These are phyloP conservation scores for Coenobita brevimanus DNA, from an alignment of 1,140 invertebrate genomes.

Conservation along the genomic window DNA sequence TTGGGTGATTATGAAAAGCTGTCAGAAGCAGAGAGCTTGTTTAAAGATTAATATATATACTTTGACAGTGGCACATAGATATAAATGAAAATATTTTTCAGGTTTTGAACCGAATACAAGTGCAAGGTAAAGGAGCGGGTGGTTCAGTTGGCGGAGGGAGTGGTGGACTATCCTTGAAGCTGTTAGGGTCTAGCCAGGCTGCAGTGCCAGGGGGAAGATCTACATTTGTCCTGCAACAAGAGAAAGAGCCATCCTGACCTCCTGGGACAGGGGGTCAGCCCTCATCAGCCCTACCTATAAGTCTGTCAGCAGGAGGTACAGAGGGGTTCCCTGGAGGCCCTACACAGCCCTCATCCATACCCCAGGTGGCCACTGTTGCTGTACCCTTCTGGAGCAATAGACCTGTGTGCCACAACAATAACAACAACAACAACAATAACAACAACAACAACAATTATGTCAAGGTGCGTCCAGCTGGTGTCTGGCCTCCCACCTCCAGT, in stretches of 20 bases:
- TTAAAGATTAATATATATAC: no score
- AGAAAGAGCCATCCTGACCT: constrained; percentile 67
- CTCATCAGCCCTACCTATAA: constrained; percentile 60
- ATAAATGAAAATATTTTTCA: no score
- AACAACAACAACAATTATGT: constrained; percentile 61
- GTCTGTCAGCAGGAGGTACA: constrained; percentile 42
- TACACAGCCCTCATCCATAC: constrained; percentile 41
- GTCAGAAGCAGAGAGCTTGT: no score
- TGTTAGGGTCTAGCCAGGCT: constrained; percentile 53
- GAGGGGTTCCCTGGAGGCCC: constrained; percentile 51
- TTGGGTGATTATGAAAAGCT: no score
- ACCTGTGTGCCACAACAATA: constrained; percentile 57
- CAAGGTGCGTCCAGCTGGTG: constrained; percentile 53
- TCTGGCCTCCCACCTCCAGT: constrained; percentile 45
- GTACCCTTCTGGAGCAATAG: constrained; percentile 62
- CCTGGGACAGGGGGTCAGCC: constrained; percentile 63
- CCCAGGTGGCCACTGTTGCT: constrained; percentile 62
- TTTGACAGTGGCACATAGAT: no score
- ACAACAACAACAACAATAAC: constrained; percentile 50
- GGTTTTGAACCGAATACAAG: constrained; percentile 43
- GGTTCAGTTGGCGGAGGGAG: constrained; percentile 42
- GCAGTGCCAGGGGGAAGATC: constrained; percentile 52
- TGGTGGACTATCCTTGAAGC: constrained; percentile 46
- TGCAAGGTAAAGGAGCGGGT: constrained; percentile 39
- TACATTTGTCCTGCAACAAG: constrained; percentile 62